Percentiles rank a stretch among this genome's conserved stretches.
phyloP scores from a whole-genome alignment of 2,113 vertebrate species.

The Orycteropus afer region DNA sequence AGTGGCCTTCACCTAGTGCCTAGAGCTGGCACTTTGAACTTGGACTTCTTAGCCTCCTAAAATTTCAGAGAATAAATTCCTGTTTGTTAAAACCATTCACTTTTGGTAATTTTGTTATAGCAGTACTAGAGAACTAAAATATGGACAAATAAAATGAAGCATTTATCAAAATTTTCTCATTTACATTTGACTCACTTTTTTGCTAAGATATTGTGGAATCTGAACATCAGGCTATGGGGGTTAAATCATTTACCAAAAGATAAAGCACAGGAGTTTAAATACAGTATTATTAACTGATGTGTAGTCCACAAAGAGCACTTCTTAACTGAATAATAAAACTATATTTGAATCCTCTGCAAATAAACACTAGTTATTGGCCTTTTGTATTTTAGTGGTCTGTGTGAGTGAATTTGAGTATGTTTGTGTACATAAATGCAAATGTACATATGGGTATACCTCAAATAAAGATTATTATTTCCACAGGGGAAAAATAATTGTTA shows the following conservation, averaged over 20 bases:
- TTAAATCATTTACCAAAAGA: conserved; percentile 8
- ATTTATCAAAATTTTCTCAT: background rate
- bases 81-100: too few relatives aligned
- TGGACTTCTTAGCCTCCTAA: too few relatives aligned
- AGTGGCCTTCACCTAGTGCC: too few relatives aligned
- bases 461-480: conserved; percentile 42
- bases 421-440: background rate
- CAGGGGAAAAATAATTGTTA: conserved; percentile 36
- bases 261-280: background rate
- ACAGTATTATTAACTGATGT: conserved; percentile 9
- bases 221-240: background rate
- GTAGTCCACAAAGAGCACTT: background rate
- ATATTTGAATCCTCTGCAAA: background rate
- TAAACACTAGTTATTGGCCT: background rate
- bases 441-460: background rate
- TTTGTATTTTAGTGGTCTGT: background rate
- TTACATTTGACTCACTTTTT: background rate
- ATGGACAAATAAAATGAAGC: background rate
- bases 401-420: background rate
- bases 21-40: too few relatives aligned
- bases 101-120: too few relatives aligned
- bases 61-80: too few relatives aligned
- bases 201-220: conserved; percentile 19
- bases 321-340: background rate
- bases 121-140: too few relatives aligned